Percentiles rank a stretch among this genome's conserved stretches.
phyloP scores from a whole-genome alignment of 2,113 vertebrate species.

The Stomatorhinus ivindoensis region DNA sequence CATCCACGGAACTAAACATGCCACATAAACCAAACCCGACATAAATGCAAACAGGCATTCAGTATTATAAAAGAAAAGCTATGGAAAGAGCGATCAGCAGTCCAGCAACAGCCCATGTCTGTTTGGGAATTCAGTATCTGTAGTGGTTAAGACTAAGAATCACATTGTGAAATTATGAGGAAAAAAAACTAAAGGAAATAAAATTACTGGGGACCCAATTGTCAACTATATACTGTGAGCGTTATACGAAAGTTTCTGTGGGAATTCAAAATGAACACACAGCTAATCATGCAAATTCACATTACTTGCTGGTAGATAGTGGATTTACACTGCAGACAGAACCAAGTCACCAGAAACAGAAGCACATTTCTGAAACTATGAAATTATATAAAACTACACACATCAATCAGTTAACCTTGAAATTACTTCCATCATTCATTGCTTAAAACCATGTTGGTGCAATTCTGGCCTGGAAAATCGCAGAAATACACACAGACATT shows the following conservation, averaged over 20 bases:
- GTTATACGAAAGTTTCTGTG: neutral
- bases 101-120: neutral
- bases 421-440: neutral
- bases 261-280: neutral
- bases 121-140: neutral
- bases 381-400: neutral
- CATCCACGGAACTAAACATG: neutral
- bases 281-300: neutral
- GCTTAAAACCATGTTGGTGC: neutral
- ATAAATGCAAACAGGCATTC: neutral
- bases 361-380: neutral
- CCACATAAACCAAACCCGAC: neutral
- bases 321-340: neutral
- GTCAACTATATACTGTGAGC: neutral
- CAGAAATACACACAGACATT: neutral
- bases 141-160: neutral
- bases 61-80: neutral
- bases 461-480: neutral
- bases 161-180: neutral
- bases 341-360: neutral
- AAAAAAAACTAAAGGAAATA: neutral
- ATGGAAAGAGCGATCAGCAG: neutral
- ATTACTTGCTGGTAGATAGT: neutral
- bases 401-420: neutral
- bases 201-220: neutral